A percentile compares a stretch with the other conserved stretches of the same genome.
These are phyloP conservation scores for Calameuta pallipes DNA, from an alignment of 2,888 invertebrate species.

Conservation along the genomic window DNA sequence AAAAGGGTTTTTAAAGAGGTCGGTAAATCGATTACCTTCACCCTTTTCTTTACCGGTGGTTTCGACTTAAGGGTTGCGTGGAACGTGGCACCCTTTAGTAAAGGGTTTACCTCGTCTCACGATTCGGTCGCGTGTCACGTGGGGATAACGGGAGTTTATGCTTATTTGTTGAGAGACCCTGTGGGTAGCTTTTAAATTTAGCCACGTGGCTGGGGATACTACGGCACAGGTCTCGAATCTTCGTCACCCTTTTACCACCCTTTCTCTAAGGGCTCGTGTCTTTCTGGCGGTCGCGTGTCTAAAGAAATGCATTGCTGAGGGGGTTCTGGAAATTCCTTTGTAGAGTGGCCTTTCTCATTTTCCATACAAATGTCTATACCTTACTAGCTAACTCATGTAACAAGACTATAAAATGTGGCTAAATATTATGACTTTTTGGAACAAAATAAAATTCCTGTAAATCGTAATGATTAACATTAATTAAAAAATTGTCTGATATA, in stretches of 20 bases:
- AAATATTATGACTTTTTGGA: neutral
- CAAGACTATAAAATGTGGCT: neutral
- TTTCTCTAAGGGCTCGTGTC: neutral
- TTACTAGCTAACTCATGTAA: neutral
- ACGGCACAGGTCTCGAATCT: neutral
- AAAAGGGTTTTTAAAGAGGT: neutral
- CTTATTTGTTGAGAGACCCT: constrained; percentile 55
- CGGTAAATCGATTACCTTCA: constrained; percentile 50
- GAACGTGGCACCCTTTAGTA: constrained; percentile 37
- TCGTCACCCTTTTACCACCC: neutral
- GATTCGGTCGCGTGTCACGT: constrained; percentile 50
- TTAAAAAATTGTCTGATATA: neutral
- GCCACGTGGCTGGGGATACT: constrained; percentile 34
- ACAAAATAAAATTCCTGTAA: neutral
- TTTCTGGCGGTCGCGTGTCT: neutral
- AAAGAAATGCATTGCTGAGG: neutral
- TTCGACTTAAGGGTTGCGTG: constrained; percentile 30
- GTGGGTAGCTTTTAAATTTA: constrained; percentile 47
- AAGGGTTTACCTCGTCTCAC: constrained; percentile 33
- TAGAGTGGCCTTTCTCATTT: neutral
- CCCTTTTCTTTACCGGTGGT: constrained; percentile 47
- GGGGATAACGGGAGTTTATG: constrained; percentile 42
- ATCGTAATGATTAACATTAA: neutral
- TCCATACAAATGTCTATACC: neutral
- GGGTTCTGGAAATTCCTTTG: neutral